Evolutionary conservation across 2,888 invertebrate genomes (phyloP).

Genomic region (Galerucella calmariensis): DNA sequence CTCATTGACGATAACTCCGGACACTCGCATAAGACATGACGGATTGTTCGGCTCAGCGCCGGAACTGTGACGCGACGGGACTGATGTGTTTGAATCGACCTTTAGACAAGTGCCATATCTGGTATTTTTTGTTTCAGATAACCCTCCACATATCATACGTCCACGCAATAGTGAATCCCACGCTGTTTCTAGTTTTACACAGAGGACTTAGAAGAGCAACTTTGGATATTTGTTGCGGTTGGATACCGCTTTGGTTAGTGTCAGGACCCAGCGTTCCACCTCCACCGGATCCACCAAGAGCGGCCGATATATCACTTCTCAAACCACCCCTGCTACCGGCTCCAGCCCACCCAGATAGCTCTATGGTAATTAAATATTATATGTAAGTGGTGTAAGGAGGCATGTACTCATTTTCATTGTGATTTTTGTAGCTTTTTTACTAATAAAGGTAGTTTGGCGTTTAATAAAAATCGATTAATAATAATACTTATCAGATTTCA

Average conservation of each 20-base stretch:
- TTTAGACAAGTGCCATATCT: too few species aligned
- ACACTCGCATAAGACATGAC: too few species aligned
- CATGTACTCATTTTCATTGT: slow-evolving; percentile 46
- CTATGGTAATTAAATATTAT: slow-evolving; percentile 69
- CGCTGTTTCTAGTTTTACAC: slow-evolving; percentile 82
- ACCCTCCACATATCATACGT: slow-evolving; percentile 88
- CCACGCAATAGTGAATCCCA: slow-evolving; percentile 87
- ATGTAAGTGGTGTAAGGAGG: slow-evolving; percentile 66
- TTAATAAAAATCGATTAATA: background rate
- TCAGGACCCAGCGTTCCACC: slow-evolving; percentile 68
- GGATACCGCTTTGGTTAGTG: slow-evolving; percentile 62
- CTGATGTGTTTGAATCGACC: too few species aligned
- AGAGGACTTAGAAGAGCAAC: slow-evolving; percentile 79
- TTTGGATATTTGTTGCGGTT: slow-evolving; percentile 79
- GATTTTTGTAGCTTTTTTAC: background rate
- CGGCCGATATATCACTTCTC: slow-evolving; percentile 70
- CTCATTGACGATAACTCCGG: too few species aligned
- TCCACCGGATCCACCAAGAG: slow-evolving; percentile 72
- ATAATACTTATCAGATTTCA: background rate
- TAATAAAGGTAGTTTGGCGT: background rate
- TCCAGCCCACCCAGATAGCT: slow-evolving; percentile 66
- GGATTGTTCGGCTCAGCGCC: too few species aligned
- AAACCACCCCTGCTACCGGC: slow-evolving; percentile 70
- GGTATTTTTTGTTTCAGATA: slow-evolving; percentile 70
- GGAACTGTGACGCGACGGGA: too few species aligned